These are phyloP conservation scores for Saccostrea glomerata DNA, from an alignment of 1,140 invertebrate genomes.

Conservation along the genomic window DNA sequence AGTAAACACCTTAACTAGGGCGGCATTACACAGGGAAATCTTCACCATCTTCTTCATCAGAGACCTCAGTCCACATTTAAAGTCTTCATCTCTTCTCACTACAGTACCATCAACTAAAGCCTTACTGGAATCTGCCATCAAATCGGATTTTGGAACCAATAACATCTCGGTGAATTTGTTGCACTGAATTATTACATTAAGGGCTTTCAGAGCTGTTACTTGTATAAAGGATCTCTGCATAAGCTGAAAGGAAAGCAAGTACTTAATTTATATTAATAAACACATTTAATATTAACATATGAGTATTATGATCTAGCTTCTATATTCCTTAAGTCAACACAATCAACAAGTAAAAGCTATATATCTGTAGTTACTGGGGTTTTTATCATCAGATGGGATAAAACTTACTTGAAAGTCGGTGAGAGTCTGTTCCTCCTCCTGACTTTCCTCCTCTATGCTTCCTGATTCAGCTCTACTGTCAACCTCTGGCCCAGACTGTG, in stretches of 20 bases:
- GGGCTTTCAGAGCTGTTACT: slow-evolving; percentile 82
- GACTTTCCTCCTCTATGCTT: neutral
- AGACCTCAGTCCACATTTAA: slow-evolving; percentile 71
- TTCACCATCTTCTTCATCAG: slow-evolving; percentile 77
- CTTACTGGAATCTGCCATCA: slow-evolving; percentile 68
- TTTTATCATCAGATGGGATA: neutral
- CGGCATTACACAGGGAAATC: slow-evolving; percentile 75
- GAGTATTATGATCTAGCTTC: too few relatives aligned
- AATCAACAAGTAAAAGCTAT: neutral
- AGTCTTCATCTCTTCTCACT: slow-evolving; percentile 78
- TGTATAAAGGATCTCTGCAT: slow-evolving; percentile 79
- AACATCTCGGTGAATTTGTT: slow-evolving; percentile 82
- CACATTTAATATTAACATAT: neutral
- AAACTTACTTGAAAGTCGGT: slow-evolving; percentile 12
- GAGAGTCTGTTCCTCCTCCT: neutral
- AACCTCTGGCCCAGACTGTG: neutral
- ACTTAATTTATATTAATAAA: too few relatives aligned
- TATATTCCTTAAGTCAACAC: too few relatives aligned
- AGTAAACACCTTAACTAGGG: slow-evolving; percentile 79
- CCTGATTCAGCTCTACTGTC: neutral
- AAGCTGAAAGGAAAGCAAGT: slow-evolving; percentile 37
- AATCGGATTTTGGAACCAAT: slow-evolving; percentile 79
- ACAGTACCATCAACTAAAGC: slow-evolving; percentile 73
- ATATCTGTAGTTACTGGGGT: neutral
- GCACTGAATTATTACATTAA: slow-evolving; percentile 80